A percentile compares a stretch with the other conserved stretches of the same genome.
phyloP scores from a whole-genome alignment of 2,797 vertebrate species.

The Urophycis tenuis region DNA sequence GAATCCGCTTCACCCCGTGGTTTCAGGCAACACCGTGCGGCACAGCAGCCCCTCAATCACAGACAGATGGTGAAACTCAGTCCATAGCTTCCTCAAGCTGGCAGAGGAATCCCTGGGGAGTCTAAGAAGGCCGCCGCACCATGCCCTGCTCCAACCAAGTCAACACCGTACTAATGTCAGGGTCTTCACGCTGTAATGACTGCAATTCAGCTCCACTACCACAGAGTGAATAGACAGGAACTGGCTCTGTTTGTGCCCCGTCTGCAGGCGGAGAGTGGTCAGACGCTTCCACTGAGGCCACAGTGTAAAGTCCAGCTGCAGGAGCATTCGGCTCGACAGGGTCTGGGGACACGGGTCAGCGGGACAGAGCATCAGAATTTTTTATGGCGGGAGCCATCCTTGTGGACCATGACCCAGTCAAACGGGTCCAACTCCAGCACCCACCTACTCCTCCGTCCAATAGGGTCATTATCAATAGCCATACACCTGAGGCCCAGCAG shows the following conservation, averaged over 20 bases:
- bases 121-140: neutral
- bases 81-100: neutral
- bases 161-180: conserved; percentile 4
- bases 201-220: neutral
- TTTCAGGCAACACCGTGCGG: neutral
- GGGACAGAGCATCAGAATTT: conserved; percentile 7
- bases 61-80: neutral
- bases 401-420: conserved; percentile 12
- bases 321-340: neutral
- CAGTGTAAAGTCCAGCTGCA: neutral
- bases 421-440: conserved; percentile 6
- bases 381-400: neutral
- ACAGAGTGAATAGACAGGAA: neutral
- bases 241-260: too few species aligned
- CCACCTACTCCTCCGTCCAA: neutral
- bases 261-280: neutral
- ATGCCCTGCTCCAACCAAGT: neutral
- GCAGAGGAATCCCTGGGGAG: neutral
- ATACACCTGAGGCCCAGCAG: neutral
- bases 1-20: neutral
- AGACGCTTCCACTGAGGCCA: neutral
- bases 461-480: conserved; percentile 17
- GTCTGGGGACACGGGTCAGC: neutral
- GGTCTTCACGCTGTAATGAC: conserved; percentile 3
- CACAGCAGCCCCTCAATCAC: conserved; percentile 12